phyloP scores from a whole-genome alignment of 2,888 invertebrate species.

The Hypena proboscidalis region DNA sequence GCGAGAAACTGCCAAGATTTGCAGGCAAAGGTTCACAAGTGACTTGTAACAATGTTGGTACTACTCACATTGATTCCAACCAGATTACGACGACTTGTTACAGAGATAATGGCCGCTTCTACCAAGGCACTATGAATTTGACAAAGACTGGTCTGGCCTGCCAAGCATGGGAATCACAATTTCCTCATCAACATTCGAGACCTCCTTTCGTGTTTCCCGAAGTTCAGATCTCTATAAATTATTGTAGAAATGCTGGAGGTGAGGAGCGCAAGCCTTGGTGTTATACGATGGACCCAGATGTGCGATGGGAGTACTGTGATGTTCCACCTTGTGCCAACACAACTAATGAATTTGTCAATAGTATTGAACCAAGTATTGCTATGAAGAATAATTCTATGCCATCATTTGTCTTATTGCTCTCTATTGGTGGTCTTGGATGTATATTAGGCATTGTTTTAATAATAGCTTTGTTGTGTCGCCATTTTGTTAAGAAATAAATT shows the following conservation, averaged over 20 bases:
- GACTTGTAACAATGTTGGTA: conserved; percentile 93
- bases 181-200: conserved; percentile 94
- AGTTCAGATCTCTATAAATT: conserved; percentile 94
- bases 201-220: conserved; percentile 96
- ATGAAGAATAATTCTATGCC: conserved; percentile 94
- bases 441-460: conserved; percentile 89
- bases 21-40: conserved; percentile 86
- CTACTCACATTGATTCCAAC: conserved; percentile 92
- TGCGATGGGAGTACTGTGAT: conserved; percentile 97
- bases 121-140: conserved; percentile 94
- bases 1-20: conserved; percentile 91
- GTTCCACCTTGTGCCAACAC: conserved; percentile 94
- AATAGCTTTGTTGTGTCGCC: conserved; percentile 91
- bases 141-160: conserved; percentile 94
- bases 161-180: conserved; percentile 95
- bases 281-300: conserved; percentile 92
- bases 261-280: conserved; percentile 98
- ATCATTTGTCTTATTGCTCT: conserved; percentile 90
- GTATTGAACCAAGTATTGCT: conserved; percentile 86
- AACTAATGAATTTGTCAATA: conserved; percentile 84
- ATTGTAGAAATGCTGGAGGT: conserved; percentile 97
- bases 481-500: conserved; percentile 89
- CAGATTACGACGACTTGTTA: conserved; percentile 95
- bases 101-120: conserved; percentile 94
- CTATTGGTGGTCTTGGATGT: conserved; percentile 89